phyloP scores from a whole-genome alignment of 2,113 vertebrate genomes.

The Pimephales promelas region DNA sequence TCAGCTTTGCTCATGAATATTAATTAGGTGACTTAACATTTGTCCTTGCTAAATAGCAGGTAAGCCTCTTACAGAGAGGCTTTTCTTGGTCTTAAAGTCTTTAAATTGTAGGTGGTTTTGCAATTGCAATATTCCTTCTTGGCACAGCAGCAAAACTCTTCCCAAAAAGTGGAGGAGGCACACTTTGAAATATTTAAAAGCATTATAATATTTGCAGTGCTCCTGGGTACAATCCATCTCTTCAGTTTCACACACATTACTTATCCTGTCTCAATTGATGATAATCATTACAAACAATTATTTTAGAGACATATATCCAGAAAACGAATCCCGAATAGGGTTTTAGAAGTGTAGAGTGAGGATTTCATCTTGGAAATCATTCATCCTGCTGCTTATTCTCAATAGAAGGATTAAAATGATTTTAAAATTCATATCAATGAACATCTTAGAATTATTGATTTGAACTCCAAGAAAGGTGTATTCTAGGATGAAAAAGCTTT shows the following conservation, averaged over 20 bases:
- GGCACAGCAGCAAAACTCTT: constrained; percentile 7
- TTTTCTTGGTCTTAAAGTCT: background rate
- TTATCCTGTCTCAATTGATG: background rate
- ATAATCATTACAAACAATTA: background rate
- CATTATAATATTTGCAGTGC: constrained; percentile 4
- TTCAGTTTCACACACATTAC: background rate
- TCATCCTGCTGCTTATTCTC: background rate
- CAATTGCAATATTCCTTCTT: background rate
- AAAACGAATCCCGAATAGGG: background rate
- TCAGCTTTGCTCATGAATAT: background rate
- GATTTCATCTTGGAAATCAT: background rate
- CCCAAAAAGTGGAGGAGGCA: background rate
- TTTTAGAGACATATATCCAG: background rate
- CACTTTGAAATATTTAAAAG: background rate
- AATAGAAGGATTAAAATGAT: constrained; percentile 15
- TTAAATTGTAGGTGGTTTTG: background rate
- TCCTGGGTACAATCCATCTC: background rate
- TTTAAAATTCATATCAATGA: background rate
- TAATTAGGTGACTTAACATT: background rate
- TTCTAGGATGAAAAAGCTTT: constrained; percentile 23
- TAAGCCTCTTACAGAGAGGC: background rate
- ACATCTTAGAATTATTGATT: constrained; percentile 33
- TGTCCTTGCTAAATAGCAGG: background rate
- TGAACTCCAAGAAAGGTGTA: background rate
- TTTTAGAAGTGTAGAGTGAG: background rate